phyloP scores from a whole-genome alignment of 1,140 invertebrate genomes.

The Drosophila funebris region DNA sequence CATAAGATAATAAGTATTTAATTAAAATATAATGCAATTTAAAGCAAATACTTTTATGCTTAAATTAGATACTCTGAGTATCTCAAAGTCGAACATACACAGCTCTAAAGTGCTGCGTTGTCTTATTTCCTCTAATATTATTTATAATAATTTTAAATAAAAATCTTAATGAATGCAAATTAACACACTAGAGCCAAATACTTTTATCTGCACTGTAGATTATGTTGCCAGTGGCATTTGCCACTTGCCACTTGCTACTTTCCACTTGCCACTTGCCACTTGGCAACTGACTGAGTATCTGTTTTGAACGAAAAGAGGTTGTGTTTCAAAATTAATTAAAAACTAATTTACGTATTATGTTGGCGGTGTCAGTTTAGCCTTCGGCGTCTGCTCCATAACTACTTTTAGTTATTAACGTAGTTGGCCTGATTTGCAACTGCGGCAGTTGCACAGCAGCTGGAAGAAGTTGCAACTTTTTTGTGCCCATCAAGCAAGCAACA shows the following conservation, averaged over 20 bases:
- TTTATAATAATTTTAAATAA: not conserved
- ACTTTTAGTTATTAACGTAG: conserved; percentile 29
- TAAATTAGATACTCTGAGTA: no score
- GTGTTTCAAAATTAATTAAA: conserved; percentile 42
- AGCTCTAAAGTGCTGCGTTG: no score
- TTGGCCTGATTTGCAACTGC: conserved; percentile 20
- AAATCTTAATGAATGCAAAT: not conserved
- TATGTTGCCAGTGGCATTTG: no score
- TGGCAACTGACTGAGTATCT: not conserved
- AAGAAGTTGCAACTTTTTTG: conserved; percentile 15
- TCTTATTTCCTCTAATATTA: no score
- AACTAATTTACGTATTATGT: conserved; percentile 47
- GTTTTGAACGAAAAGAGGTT: conserved; percentile 9
- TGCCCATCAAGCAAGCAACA: conserved; percentile 23
- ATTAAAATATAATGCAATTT: no score
- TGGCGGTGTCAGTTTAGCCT: conserved; percentile 26
- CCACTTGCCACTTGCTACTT: conserved; percentile 2
- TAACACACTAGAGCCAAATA: not conserved
- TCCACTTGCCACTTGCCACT: conserved; percentile 4
- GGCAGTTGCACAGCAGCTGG: not conserved
- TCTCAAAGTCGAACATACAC: no score
- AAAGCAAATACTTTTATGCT: no score
- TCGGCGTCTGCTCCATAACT: not conserved
- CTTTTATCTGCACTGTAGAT: not conserved
- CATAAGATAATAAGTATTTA: no score